phyloP scores from a whole-genome alignment of 2,797 vertebrate genomes.

The Pseudochirops cupreus region DNA sequence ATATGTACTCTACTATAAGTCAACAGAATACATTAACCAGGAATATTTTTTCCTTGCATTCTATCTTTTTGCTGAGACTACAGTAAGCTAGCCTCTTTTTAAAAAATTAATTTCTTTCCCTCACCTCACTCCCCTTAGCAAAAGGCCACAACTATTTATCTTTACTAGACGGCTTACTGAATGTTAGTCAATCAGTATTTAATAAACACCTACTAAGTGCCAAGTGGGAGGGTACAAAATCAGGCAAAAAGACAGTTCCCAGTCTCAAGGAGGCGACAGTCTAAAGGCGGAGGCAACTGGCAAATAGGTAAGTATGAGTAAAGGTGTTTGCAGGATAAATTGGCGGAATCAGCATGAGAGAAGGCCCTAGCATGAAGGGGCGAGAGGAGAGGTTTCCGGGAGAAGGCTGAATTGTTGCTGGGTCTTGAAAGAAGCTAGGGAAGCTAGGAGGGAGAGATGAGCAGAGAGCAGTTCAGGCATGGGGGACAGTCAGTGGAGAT shows the following conservation, averaged over 20 bases:
- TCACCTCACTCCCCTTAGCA: background rate
- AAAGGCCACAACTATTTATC: background rate
- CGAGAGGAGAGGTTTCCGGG: background rate
- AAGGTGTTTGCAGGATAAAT: background rate
- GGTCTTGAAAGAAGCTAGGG: background rate
- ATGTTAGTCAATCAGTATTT: background rate
- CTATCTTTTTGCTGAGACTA: background rate
- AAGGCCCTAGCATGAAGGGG: background rate
- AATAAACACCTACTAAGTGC: background rate
- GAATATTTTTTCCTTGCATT: background rate
- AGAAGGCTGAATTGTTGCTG: background rate
- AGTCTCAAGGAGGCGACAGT: background rate
- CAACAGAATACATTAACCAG: background rate
- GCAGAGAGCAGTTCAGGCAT: background rate
- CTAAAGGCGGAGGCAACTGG: background rate
- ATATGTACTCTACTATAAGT: background rate
- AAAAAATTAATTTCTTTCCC: background rate
- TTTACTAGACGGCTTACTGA: conserved; percentile 22
- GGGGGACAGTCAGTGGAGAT: background rate
- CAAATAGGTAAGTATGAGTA: background rate
- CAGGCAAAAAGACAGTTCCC: background rate
- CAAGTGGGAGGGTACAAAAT: background rate
- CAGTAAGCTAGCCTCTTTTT: background rate
- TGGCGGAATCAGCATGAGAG: background rate
- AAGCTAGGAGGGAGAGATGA: background rate